Evolutionary conservation across 1,140 invertebrate species (phyloP).

Genomic region (Tetraneura akinire): DNA sequence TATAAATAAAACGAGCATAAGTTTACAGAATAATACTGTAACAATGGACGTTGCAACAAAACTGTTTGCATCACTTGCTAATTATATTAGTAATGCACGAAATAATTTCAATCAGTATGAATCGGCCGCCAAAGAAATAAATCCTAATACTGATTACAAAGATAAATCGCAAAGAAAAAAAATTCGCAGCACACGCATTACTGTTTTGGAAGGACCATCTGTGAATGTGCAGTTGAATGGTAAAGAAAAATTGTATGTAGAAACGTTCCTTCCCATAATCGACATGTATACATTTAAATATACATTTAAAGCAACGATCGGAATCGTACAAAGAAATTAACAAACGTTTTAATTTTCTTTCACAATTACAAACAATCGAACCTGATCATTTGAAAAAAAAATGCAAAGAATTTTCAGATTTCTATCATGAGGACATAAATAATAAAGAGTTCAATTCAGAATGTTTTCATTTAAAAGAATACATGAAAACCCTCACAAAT

Average conservation of each 20-base stretch:
- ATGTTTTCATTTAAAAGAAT: slow-evolving; percentile 6
- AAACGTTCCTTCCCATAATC: slow-evolving; percentile 28
- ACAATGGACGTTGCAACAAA: no score
- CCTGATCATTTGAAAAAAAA: slow-evolving; percentile 36
- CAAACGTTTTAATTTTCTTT: slow-evolving; percentile 18
- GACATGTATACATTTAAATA: slow-evolving; percentile 10
- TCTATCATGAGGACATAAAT: slow-evolving; percentile 3
- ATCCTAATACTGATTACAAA: no score
- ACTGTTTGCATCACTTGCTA: no score
- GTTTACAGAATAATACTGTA: no score
- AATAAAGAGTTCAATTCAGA: slow-evolving; percentile 1
- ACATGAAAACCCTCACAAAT: neutral
- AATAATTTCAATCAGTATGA: no score
- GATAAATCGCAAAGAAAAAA: no score
- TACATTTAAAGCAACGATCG: slow-evolving; percentile 24
- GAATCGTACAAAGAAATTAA: slow-evolving; percentile 25
- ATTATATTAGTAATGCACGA: no score
- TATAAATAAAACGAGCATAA: no score
- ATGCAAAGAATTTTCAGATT: slow-evolving; percentile 31
- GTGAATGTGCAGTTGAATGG: slow-evolving; percentile 19
- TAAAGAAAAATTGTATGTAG: slow-evolving; percentile 27
- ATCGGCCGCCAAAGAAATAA: no score
- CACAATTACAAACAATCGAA: slow-evolving; percentile 30
- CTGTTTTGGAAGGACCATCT: slow-evolving; percentile 1
- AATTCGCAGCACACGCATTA: no score